phyloP scores from a whole-genome alignment of 2,888 invertebrate species.

The Stenoptilia bipunctidactyla region DNA sequence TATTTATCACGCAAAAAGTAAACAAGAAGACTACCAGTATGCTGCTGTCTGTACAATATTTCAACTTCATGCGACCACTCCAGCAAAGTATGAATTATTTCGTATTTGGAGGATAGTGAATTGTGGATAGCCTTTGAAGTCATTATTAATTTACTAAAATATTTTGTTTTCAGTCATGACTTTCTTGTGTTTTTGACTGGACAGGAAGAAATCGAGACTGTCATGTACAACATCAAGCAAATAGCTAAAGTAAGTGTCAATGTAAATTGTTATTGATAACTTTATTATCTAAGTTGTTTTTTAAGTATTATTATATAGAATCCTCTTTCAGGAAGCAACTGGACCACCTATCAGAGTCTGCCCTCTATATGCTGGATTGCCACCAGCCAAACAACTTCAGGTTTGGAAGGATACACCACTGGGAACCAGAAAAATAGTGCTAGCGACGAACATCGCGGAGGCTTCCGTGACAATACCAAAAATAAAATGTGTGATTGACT shows the following conservation, averaged over 20 bases:
- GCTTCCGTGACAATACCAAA: slow-evolving; percentile 96
- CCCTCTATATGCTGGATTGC: slow-evolving; percentile 93
- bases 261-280: too few relatives aligned
- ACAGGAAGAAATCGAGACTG: slow-evolving; percentile 96
- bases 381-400: slow-evolving; percentile 87
- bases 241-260: slow-evolving; percentile 75
- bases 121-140: too few relatives aligned
- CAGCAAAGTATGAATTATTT: slow-evolving; percentile 76
- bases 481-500: slow-evolving; percentile 91
- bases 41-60: slow-evolving; percentile 89
- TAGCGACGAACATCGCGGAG: slow-evolving; percentile 98
- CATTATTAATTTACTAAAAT: not conserved
- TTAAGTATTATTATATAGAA: not conserved
- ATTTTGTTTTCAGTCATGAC: slow-evolving; percentile 77
- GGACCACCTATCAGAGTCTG: slow-evolving; percentile 81
- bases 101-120: too few relatives aligned
- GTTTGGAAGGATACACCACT: slow-evolving; percentile 83
- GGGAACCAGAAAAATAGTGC: slow-evolving; percentile 88
- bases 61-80: slow-evolving; percentile 86
- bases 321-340: slow-evolving; percentile 51
- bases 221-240: slow-evolving; percentile 79
- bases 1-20: slow-evolving; percentile 77
- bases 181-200: slow-evolving; percentile 95
- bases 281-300: slow-evolving; percentile 1
- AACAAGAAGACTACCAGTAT: slow-evolving; percentile 87